These are phyloP conservation scores for Pristiophorus japonicus DNA, from an alignment of 2,113 vertebrate genomes.

Conservation along the genomic window DNA sequence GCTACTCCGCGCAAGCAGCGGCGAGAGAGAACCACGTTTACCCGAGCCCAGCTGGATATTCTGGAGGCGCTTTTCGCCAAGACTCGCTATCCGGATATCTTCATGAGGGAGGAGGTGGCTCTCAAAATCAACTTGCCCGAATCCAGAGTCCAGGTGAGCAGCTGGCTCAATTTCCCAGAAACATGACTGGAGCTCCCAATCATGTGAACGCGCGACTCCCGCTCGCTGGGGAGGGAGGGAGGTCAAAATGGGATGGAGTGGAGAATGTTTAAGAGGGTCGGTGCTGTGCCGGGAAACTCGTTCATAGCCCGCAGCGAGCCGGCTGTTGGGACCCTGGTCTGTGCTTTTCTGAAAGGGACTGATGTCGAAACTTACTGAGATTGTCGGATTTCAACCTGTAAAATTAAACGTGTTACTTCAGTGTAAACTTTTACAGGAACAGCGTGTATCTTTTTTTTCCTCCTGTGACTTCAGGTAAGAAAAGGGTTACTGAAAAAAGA, in stretches of 20 bases:
- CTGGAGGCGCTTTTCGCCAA: slow-evolving; percentile 89
- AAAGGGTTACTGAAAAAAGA: neutral
- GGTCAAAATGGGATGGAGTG: neutral
- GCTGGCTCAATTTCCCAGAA: neutral
- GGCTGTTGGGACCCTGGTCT: neutral
- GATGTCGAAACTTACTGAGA: neutral
- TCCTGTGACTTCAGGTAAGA: neutral
- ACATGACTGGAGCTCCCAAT: neutral
- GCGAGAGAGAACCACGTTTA: slow-evolving; percentile 91
- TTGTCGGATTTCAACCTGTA: neutral
- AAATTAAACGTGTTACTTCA: neutral
- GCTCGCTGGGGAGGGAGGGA: slow-evolving; percentile 71
- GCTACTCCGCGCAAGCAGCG: slow-evolving; percentile 89
- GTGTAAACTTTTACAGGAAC: neutral
- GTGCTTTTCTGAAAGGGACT: neutral
- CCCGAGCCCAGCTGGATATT: slow-evolving; percentile 87
- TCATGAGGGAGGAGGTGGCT: slow-evolving; percentile 96
- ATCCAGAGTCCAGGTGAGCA: slow-evolving; percentile 85
- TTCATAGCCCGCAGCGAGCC: neutral
- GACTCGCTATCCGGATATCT: slow-evolving; percentile 96
- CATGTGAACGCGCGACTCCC: slow-evolving; percentile 72
- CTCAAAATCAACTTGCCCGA: slow-evolving; percentile 96
- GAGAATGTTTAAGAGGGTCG: neutral
- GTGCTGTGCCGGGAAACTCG: neutral
- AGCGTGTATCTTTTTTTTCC: no score